phyloP scores from a whole-genome alignment of 2,888 invertebrate species.

The Ectemnius cavifrons region DNA sequence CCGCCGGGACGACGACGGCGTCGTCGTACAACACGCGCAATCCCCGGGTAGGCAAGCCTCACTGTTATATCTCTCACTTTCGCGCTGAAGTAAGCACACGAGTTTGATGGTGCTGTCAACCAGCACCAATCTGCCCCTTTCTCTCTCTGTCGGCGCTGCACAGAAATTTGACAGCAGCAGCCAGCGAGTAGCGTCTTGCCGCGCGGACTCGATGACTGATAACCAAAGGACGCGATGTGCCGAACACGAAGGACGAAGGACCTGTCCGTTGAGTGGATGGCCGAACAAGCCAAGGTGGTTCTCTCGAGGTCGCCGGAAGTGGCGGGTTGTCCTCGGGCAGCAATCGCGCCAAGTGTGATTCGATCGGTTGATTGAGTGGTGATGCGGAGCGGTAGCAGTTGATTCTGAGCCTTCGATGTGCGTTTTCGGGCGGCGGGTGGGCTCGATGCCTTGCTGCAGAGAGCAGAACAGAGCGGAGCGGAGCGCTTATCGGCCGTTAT shows the following conservation, averaged over 20 bases:
- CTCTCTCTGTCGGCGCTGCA: no score
- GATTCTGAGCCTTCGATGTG: background rate
- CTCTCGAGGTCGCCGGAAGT: background rate
- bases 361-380: background rate
- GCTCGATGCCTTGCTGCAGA: conserved; percentile 16
- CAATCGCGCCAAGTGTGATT: no score
- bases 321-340: background rate
- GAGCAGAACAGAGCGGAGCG: background rate
- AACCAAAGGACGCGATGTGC: background rate
- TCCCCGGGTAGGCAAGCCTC: background rate
- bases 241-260: background rate
- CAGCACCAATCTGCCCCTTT: no score
- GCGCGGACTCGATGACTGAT: background rate
- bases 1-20: conserved; percentile 20
- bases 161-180: no score
- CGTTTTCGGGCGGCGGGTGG: conserved; percentile 22
- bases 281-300: background rate
- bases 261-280: background rate
- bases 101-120: no score
- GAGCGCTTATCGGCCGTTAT: conserved; percentile 33
- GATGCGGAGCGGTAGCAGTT: background rate
- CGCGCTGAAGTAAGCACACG: no score
- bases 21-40: background rate
- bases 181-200: no score
- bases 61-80: background rate